A percentile compares a stretch with the other conserved stretches of the same genome.
Conservation (phyloP, 30 jellyfish, hydroid and myxozoan species). For the Chironex yamaguchii region DNA sequence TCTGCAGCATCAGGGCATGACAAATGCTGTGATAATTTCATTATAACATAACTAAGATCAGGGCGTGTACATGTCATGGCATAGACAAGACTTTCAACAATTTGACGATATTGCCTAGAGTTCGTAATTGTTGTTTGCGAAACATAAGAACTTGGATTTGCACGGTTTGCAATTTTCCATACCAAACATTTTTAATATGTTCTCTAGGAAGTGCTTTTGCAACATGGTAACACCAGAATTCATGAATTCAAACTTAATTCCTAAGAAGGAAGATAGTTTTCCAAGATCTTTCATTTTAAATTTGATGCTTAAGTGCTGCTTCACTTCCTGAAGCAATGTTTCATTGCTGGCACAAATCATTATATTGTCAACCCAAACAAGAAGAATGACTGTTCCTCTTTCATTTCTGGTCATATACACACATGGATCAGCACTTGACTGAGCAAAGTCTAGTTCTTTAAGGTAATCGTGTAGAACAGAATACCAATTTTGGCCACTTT, state of each 20-base stretch:
- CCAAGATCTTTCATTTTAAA: conserved; percentile 74
- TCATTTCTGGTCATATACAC: neutral
- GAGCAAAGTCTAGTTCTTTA: conserved; percentile 3
- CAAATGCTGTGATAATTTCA: conserved; percentile 36
- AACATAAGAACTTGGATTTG: neutral
- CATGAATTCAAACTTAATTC: conserved; percentile 1
- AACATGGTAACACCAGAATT: conserved; percentile 21
- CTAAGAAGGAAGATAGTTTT: conserved; percentile 52
- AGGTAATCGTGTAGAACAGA: conserved; percentile 9
- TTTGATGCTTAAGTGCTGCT: neutral
- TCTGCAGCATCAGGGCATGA: neutral
- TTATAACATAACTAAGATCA: conserved; percentile 10
- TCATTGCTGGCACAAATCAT: conserved; percentile 5
- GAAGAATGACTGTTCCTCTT: neutral
- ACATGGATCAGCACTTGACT: conserved; percentile 71
- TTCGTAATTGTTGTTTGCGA: too few relatives aligned
- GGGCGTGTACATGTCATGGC: conserved; percentile 51
- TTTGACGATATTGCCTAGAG: neutral
- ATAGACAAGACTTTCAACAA: conserved; percentile 29
- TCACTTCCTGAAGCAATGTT: neutral
- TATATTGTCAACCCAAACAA: conserved; percentile 56
- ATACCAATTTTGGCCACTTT: conserved; percentile 80
- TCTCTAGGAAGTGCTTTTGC: conserved; percentile 7
- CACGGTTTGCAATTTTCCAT: conserved; percentile 36
- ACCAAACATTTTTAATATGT: conserved; percentile 3